Evolutionary conservation across 2,888 invertebrate species (phyloP), one percentile per base, ranked within the genome.

Genomic region (Epinotia brunnichana): DNA sequence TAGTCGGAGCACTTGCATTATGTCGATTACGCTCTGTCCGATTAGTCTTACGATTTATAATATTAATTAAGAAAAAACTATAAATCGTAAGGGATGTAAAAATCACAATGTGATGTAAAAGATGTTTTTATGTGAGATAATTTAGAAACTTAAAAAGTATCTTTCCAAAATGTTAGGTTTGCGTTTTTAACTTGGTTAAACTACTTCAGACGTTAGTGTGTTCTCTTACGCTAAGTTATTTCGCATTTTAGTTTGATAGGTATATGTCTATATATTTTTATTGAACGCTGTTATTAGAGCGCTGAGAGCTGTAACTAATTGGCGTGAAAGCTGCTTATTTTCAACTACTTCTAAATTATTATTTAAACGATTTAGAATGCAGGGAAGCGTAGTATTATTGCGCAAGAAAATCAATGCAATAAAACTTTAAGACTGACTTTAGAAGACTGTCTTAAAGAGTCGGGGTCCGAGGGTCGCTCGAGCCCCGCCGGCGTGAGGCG

Each of bases 371-470:
- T 81, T 82, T 79, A 79, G 78, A 78, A 77, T 79, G 81, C 80
- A 81, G 80, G 83, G 80, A 82, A 81, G 82, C 81, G 85, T 81
- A 82, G 77, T 82, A 83, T 85, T 84, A 85, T 82, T 86, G 87
- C 86, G 83, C 84, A 87, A 87, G 83, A 83, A 83, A 89, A 89
- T 88, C 90, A 91, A 91, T 90, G 91, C 92, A 92, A 92, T 91
- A 92, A 87, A 90, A 89, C 87, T 92, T 91, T 91, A 85, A 92
- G 92, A 91, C 92, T 92, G 92, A 92, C 91, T 91, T 91, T 81
- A 91, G 90, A 92, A 92, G 92, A 92, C 92, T 92, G 92, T 92
- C 92, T 91, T 89, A 87, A 90, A 89, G 88, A 87, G 79, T 24
- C 63, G 73, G 61, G 48, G 39, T 17, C 19, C 64, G 11, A n/a